phyloP scores from a whole-genome alignment of 1,140 invertebrate genomes.

The Cecropterus lyciades region DNA sequence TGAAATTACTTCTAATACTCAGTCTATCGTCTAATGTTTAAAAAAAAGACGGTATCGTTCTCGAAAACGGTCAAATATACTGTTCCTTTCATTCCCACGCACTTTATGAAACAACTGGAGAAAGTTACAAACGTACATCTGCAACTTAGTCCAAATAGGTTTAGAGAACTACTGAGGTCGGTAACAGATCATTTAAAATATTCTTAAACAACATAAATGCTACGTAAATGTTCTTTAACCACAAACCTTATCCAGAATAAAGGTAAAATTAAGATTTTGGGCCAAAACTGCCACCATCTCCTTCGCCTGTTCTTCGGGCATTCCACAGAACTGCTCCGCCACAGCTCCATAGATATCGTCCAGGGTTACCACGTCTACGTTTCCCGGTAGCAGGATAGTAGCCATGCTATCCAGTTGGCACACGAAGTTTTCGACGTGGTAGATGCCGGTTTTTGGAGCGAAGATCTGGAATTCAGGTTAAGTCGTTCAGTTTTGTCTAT shows the following conservation, averaged over 20 bases:
- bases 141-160: too few species aligned
- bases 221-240: too few species aligned
- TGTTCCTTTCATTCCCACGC: too few species aligned
- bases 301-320: slow-evolving; percentile 71
- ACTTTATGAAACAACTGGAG: too few species aligned
- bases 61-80: too few species aligned
- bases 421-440: slow-evolving; percentile 54
- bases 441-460: slow-evolving; percentile 42
- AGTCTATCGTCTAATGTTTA: too few species aligned
- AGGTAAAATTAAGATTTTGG: slow-evolving; percentile 82
- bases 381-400: slow-evolving; percentile 43
- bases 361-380: slow-evolving; percentile 53
- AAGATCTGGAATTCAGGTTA: slow-evolving; percentile 52
- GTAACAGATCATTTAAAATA: too few species aligned
- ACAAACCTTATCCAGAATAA: slow-evolving; percentile 81
- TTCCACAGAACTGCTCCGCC: slow-evolving; percentile 74
- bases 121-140: too few species aligned
- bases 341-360: slow-evolving; percentile 62
- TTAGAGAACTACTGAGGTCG: too few species aligned
- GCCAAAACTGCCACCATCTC: slow-evolving; percentile 76
- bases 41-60: too few species aligned
- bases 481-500: not conserved
- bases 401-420: slow-evolving; percentile 61
- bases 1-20: too few species aligned
- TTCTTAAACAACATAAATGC: too few species aligned